Conservation (phyloP, 1,140 invertebrate genomes). For the Conus betulinus region DNA sequence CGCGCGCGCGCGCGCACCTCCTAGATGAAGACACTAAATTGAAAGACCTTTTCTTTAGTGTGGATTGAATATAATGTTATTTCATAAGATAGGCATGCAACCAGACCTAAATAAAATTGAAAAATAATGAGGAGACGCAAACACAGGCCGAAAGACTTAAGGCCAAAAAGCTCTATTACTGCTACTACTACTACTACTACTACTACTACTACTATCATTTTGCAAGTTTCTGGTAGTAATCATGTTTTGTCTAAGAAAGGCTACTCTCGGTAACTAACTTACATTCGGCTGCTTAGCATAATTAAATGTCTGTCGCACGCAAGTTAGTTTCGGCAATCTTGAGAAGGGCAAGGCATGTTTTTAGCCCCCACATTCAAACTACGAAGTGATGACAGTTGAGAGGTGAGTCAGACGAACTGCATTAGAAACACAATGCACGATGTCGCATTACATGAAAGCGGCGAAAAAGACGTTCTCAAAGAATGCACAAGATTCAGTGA, state of each 20-base stretch:
- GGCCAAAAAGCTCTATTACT: too few species aligned
- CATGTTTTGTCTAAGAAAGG: neutral
- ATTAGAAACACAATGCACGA: constrained; percentile 40
- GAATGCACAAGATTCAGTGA: constrained; percentile 66
- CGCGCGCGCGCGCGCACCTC: too few species aligned
- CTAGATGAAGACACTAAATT: too few species aligned
- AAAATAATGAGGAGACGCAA: too few species aligned
- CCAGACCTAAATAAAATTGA: too few species aligned
- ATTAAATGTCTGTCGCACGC: neutral
- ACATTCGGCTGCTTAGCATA: neutral
- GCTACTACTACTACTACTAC: too few species aligned
- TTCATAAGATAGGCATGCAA: too few species aligned
- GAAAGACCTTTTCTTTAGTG: too few species aligned
- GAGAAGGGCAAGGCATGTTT: neutral
- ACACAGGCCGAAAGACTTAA: too few species aligned
- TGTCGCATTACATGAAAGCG: constrained; percentile 71
- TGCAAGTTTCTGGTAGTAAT: too few species aligned
- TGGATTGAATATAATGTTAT: too few species aligned
- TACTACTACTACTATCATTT: too few species aligned
- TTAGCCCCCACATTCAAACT: neutral
- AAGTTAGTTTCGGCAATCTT: neutral
- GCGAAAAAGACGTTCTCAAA: constrained; percentile 66
- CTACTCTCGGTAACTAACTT: neutral
- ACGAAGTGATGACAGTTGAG: neutral
- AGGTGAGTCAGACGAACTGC: neutral